Evolutionary conservation across 2,888 invertebrate genomes (phyloP), one percentile per base, ranked within the genome.

Genomic region (Drosophila cracens): DNA sequence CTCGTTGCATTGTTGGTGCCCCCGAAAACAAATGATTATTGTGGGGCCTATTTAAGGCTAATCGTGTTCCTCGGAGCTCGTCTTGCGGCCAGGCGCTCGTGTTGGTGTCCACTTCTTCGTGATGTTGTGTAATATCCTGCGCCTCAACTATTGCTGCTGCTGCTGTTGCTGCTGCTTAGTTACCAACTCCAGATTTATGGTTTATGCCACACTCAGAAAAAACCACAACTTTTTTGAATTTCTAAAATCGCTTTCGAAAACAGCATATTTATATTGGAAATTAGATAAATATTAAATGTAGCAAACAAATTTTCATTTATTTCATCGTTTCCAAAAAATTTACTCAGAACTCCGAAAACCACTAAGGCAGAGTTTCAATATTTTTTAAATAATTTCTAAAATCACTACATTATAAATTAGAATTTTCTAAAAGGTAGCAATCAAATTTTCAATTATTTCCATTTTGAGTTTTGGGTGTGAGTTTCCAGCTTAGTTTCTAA

Each of bases 11-110:
- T 85, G 87, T 86, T 81, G 69, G 71, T 53, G 61, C 11, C 69
- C 79, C 71, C 43, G 43, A 73, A 87, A 87, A 84, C 87, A 87
- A 87, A 87, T 87, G 87, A 87, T 85, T 89, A 89, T 89, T 81
- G 83, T 74, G 74, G 74, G 75, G 77, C 72, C 85, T 87, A 81
- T 87, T 89, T 83, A 84, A 76, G 82, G 82, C 76, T 81, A 87
- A 89, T 85, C 87, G 87, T 87, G 87, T 77, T 74, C 73, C 63
- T 75, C 83, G 70, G 75, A 33, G 68, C 64, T 68, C 43, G 48
- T 34, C 59, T 56, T 29, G 18, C 29, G 56, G 27, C 56, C 13
- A 38, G 27, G 13, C 59, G 36, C 65, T 64, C 63, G 63, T 70
- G 62, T 71, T 63, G 54, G 68, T 58, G 59, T 27, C 49, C 56